A percentile compares a stretch with the other conserved stretches of the same genome.
phyloP scores from a whole-genome alignment of 2,888 invertebrate species.

The Athalia cordata region DNA sequence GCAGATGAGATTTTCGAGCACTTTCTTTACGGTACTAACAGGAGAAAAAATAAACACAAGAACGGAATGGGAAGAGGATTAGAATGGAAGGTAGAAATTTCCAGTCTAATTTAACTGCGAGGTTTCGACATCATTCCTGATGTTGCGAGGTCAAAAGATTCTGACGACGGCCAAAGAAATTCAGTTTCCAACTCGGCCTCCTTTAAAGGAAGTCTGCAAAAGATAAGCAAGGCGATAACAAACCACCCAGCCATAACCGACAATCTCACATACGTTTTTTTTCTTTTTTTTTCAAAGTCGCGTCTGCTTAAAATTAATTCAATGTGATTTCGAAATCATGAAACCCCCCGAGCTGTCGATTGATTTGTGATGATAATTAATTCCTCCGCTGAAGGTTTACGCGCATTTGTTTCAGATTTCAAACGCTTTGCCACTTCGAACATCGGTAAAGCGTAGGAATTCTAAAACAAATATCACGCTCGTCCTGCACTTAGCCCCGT shows the following conservation, averaged over 20 bases:
- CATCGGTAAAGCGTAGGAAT: constrained; percentile 96
- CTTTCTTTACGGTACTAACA: too few species aligned
- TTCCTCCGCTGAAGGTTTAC: constrained; percentile 52
- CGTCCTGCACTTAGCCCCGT: constrained; percentile 35
- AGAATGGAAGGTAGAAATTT: too few species aligned
- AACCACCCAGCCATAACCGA: background rate
- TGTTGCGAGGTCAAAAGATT: constrained; percentile 7
- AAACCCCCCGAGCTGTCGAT: too few species aligned
- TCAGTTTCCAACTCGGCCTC: background rate
- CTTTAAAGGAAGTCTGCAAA: too few species aligned
- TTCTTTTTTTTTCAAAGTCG: too few species aligned
- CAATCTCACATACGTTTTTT: too few species aligned
- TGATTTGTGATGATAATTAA: background rate
- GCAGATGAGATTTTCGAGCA: too few species aligned
- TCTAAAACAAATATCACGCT: constrained; percentile 85
- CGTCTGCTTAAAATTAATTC: too few species aligned
- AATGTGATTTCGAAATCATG: too few species aligned
- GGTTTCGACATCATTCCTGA: background rate
- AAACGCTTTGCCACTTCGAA: constrained; percentile 91
- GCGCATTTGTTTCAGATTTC: constrained; percentile 91
- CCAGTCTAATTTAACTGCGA: background rate
- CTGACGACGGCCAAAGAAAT: constrained; percentile 27
- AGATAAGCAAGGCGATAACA: background rate
- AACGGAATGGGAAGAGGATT: too few species aligned
- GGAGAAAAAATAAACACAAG: too few species aligned